A percentile compares a stretch with the other conserved stretches of the same genome.
Conservation (phyloP, 2,797 vertebrate genomes). For the Limosa lapponica region DNA sequence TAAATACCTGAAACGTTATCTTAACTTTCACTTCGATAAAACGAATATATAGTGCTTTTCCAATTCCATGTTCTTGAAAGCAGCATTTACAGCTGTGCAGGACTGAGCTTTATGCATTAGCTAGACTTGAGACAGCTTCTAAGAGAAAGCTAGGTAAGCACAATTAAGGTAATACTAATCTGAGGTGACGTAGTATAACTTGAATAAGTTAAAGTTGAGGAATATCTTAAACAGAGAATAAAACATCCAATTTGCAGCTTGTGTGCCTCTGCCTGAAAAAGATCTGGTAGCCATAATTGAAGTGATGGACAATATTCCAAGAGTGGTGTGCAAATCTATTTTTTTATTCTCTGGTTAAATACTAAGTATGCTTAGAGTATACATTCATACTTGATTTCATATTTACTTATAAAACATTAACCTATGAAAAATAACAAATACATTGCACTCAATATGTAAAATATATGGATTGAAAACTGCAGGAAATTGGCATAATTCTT, state of each 20-base stretch:
- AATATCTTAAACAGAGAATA: neutral
- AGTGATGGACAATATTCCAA: neutral
- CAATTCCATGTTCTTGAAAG: neutral
- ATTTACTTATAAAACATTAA: neutral
- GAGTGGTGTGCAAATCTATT: neutral
- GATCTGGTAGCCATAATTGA: neutral
- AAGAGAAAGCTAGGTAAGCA: neutral
- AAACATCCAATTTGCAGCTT: neutral
- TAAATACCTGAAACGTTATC: neutral
- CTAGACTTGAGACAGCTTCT: neutral
- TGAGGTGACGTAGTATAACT: neutral
- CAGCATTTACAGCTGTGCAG: neutral
- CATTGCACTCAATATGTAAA: neutral
- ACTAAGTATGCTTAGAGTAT: neutral
- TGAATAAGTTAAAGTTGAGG: neutral
- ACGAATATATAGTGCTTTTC: neutral
- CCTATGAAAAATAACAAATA: neutral
- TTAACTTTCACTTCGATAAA: neutral
- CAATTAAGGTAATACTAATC: neutral
- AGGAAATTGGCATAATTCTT: neutral
- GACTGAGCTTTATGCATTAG: neutral
- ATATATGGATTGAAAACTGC: neutral
- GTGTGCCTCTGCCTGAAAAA: neutral
- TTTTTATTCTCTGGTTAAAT: neutral
- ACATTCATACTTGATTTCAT: neutral